A percentile compares a stretch with the other conserved stretches of the same genome.
phyloP scores from a whole-genome alignment of 2,888 invertebrate species.

The Morpho helenor region DNA sequence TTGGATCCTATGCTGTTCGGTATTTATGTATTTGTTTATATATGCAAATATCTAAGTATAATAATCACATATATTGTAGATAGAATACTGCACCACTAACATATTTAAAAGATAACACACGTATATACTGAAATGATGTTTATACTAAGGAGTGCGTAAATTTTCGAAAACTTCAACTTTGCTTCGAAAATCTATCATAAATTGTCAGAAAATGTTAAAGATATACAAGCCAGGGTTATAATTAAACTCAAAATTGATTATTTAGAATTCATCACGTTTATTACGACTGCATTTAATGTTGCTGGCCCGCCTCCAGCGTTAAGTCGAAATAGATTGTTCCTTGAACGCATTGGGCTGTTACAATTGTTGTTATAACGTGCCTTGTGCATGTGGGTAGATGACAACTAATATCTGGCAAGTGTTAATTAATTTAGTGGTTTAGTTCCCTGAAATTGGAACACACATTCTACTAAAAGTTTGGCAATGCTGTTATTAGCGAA shows the following conservation, averaged over 20 bases:
- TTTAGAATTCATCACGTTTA: conserved; percentile 19
- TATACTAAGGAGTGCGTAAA: neutral
- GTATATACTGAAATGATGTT: conserved; percentile 1
- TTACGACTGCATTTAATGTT: conserved; percentile 30
- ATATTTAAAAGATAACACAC: neutral
- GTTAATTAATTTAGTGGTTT: conserved; percentile 1
- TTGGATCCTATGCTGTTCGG: conserved; percentile 31
- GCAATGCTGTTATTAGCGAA: neutral
- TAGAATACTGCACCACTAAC: conserved; percentile 18
- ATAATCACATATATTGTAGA: conserved; percentile 21
- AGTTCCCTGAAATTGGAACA: neutral
- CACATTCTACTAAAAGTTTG: neutral
- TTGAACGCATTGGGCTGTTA: conserved; percentile 29
- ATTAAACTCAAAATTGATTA: conserved; percentile 15
- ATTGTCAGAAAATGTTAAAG: neutral
- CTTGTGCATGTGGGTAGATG: conserved; percentile 20
- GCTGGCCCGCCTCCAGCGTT: conserved; percentile 31
- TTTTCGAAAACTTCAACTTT: neutral
- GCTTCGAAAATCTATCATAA: neutral
- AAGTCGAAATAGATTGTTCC: conserved; percentile 33
- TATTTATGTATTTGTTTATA: conserved; percentile 35
- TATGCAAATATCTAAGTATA: conserved; percentile 9
- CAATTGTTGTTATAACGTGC: conserved; percentile 21
- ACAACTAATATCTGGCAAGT: conserved; percentile 13
- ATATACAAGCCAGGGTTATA: neutral